Conservation (phyloP, 37 sponge, comb jelly and placozoan genomes). For the Axinella damicornis region DNA sequence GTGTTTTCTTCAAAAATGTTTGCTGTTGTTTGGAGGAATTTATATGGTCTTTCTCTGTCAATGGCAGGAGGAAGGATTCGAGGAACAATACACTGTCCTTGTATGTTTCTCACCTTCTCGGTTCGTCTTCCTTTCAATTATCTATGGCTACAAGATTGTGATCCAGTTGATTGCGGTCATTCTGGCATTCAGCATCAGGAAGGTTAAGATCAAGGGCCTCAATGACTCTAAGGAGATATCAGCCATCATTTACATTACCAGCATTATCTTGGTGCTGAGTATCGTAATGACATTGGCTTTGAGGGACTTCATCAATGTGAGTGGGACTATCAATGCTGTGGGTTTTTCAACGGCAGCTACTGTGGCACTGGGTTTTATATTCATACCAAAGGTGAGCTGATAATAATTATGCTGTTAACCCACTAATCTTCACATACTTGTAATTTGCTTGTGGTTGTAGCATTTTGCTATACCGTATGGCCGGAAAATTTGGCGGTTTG, state of each 20-base stretch:
- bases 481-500: not conserved
- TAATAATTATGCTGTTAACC: too few species aligned
- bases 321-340: conserved; percentile 27
- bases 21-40: too few species aligned
- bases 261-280: conserved; percentile 11
- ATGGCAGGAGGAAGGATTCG: conserved; percentile 24
- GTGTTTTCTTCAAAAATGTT: too few species aligned
- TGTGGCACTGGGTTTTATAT: conserved; percentile 39
- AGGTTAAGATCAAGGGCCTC: conserved; percentile 62
- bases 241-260: conserved; percentile 56
- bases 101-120: conserved; percentile 23
- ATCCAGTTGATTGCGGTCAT: conserved; percentile 51
- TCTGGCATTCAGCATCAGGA: conserved; percentile 61
- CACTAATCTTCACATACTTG: too few species aligned
- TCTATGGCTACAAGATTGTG: conserved; percentile 52
- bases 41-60: not conserved
- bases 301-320: conserved; percentile 49
- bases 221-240: conserved; percentile 62
- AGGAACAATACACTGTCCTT: not conserved
- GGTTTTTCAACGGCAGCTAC: conserved; percentile 34
- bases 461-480: too few species aligned
- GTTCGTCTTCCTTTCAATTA: conserved; percentile 16
- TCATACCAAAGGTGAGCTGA: conserved; percentile 61
- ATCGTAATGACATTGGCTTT: conserved; percentile 21
- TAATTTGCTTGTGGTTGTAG: too few species aligned